Conservation (phyloP, 2,113 vertebrate genomes). For the Colaptes auratus region DNA sequence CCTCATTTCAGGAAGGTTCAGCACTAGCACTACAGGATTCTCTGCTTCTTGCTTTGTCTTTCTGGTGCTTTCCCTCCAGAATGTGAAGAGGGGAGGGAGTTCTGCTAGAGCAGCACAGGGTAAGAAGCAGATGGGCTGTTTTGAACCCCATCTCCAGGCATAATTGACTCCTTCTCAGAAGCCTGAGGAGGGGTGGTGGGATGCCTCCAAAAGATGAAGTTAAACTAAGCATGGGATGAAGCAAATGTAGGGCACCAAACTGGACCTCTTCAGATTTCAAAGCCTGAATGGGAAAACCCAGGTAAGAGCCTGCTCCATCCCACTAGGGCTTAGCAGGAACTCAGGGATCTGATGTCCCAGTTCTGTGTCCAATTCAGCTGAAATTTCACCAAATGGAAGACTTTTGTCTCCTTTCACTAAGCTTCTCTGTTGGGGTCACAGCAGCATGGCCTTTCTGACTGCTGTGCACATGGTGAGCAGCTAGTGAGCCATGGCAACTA, state of each 20-base stretch:
- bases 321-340: background rate
- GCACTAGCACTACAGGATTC: background rate
- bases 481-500: background rate
- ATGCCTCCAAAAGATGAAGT: background rate
- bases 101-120: background rate
- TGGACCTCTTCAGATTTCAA: background rate
- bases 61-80: background rate
- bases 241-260: background rate
- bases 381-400: background rate
- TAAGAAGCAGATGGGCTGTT: background rate
- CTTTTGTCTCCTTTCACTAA: background rate
- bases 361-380: accelerated
- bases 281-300: background rate
- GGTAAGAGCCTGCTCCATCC: background rate
- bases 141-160: background rate
- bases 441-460: background rate
- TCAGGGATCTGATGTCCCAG: background rate
- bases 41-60: background rate
- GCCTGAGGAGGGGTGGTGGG: background rate
- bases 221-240: background rate
- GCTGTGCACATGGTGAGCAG: background rate
- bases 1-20: background rate
- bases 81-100: background rate
- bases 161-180: background rate
- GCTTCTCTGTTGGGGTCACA: background rate